phyloP scores from a whole-genome alignment of 2,113 vertebrate species.

The Lates calcarifer region DNA sequence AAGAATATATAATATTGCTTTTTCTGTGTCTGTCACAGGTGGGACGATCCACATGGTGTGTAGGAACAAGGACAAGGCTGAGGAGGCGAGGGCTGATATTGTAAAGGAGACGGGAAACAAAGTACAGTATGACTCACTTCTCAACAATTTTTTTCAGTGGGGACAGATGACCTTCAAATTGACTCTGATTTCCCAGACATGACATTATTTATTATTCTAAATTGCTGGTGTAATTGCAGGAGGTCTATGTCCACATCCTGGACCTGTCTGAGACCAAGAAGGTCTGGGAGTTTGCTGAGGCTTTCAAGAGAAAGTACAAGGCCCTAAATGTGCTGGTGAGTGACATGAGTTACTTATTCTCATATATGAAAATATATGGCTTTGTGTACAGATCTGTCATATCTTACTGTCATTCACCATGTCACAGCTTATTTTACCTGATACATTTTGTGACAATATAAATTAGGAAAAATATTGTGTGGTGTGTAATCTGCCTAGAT shows the following conservation, averaged over 20 bases:
- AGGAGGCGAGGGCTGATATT: slow-evolving; percentile 85
- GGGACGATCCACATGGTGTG: slow-evolving; percentile 88
- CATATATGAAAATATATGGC: not conserved
- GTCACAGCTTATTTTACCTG: not conserved
- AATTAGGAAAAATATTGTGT: not conserved
- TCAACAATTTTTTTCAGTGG: not conserved
- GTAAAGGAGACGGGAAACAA: slow-evolving; percentile 87
- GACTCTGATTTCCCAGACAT: not conserved
- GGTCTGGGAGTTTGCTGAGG: slow-evolving; percentile 87
- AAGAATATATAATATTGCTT: too few species aligned
- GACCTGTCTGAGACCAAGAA: slow-evolving; percentile 86
- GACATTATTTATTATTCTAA: not conserved
- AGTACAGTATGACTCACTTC: slow-evolving; percentile 64
- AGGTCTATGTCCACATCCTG: slow-evolving; percentile 85
- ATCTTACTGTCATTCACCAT: not conserved
- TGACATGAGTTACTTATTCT: not conserved
- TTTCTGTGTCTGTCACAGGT: slow-evolving; percentile 64
- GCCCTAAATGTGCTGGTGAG: slow-evolving; percentile 86
- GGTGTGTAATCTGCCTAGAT: slow-evolving; percentile 70
- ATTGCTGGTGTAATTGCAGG: slow-evolving; percentile 70
- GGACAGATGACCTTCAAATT: not conserved
- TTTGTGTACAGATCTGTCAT: not conserved
- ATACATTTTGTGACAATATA: not conserved
- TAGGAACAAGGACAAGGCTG: slow-evolving; percentile 87
- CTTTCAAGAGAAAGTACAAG: slow-evolving; percentile 86